phyloP scores from a whole-genome alignment of 2,797 vertebrate genomes.

The Danio albolineatus region DNA sequence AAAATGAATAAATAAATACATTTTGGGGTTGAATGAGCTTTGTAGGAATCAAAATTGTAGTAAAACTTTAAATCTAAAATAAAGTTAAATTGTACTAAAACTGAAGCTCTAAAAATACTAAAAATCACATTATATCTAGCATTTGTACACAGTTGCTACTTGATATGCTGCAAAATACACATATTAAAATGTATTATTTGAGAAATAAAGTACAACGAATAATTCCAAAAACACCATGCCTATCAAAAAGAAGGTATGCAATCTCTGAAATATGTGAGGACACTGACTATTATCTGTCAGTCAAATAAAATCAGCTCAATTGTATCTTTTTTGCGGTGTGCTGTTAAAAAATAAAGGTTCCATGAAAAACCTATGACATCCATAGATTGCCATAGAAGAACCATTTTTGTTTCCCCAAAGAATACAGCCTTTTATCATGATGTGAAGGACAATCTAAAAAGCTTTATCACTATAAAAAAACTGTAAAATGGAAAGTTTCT shows the following conservation, averaged over 20 bases:
- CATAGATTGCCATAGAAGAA: too few relatives aligned
- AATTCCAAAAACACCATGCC: background rate
- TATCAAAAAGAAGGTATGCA: constrained; percentile 31
- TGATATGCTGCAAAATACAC: constrained; percentile 28
- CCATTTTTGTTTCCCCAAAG: too few relatives aligned
- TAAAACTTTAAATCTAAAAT: too few relatives aligned
- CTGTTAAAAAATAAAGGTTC: too few relatives aligned
- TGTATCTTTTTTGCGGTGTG: background rate
- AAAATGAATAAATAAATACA: background rate
- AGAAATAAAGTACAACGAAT: constrained; percentile 58
- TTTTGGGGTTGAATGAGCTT: background rate
- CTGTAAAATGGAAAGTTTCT: too few relatives aligned
- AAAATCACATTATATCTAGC: background rate
- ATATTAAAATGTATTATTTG: constrained; percentile 57
- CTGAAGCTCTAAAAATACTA: background rate
- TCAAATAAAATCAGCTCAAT: too few relatives aligned
- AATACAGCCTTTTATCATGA: too few relatives aligned
- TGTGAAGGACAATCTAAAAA: too few relatives aligned
- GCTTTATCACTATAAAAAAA: too few relatives aligned
- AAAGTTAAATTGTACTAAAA: background rate
- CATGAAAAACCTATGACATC: too few relatives aligned
- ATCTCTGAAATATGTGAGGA: background rate
- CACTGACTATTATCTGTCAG: background rate
- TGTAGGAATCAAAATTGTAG: background rate
- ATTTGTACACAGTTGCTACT: constrained; percentile 19